Evolutionary conservation across 2,797 vertebrate genomes (phyloP), one percentile per base, ranked within the genome.

Genomic region (Phalloptychus januarius): DNA sequence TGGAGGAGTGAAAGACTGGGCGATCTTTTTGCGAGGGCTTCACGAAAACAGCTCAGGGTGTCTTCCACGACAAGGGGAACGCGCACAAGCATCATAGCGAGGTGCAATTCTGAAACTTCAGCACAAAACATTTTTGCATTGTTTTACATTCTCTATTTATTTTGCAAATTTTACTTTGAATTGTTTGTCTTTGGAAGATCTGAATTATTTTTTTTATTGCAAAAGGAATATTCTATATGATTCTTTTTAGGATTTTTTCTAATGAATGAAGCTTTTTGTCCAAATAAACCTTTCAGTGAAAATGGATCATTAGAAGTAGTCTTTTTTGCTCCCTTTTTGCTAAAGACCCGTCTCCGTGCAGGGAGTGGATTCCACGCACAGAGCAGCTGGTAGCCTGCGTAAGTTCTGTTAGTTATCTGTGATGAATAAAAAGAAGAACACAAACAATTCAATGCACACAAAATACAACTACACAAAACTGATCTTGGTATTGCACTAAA

Each of bases 31-130:
- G 95, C 90, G 72, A 98, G 73, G 50, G 94, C 95, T 91, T 97
- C 94, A 86, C 92, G 95, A 86, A 98, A 98, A 91, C 94, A 96
- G 74, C 84, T 86, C 88, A 99, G 89, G 1, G 96, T 96, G 85
- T 98, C 96, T 18, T 94, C 91, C 85, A 98, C 95, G 78, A 98
- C 96, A 89, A 99, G 85, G 3, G 98, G 98, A 77, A 99, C 97
- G 28, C 92, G 93, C 79, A 97, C 90, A 2, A 96, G 89, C n/a
- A 86, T 85, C 94, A 95, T 95, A 52, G 94, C 93, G 77, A 75
- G 90, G 61, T 73, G 88, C 0, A 63, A 58, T 77, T 95, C 97
- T 97, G 92, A 85, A 94, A 16, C 85, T 92, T 75, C 38, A 36
- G 85, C 23, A 85, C 33, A 82, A 2, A 87, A 72, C 40, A 85